Base-by-base conservation (phyloP, 2,888 invertebrate species). In the Lypha dubia region DNA sequence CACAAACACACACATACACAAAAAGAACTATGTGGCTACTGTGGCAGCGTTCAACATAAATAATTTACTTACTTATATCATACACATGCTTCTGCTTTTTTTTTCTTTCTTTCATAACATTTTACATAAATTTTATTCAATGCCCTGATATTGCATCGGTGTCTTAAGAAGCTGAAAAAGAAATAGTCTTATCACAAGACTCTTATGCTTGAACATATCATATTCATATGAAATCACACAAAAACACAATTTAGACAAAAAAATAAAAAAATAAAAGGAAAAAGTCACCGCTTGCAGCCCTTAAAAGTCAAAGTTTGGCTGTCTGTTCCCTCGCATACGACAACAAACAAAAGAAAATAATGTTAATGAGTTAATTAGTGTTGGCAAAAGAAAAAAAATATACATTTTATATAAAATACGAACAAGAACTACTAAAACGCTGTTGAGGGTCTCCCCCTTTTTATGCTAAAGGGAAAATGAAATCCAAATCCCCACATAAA, bases 291-390 rank as follows among this genome's bases (percentile, higher is more conserved):
- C 60, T 68, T 28, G 74, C 74, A 74, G 74, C 74, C 80, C 74
- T 53, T 80, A 68, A 60, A 60, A 80, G 65, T 80, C 73, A 80
- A 74, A 60, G 65, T 67, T 60, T 60, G 35, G 15, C n/a, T 51
- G 44, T 32, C 32, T 49, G 58, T 49, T 67, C 38, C n/a, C 13
- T 60, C 28, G n/a, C 13, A 13, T 38, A 8, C 49, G 49, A 49
- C 49, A 22, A 35, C 13, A 51, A 51, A 49, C 11, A 60, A 73
- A 79, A 73, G 60, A 71, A 67, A 44, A 22, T 56, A 76, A 9
- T 89, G 89, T 89, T 91, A 91, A 91, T 91, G 91, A 91, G 91
- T 91, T 91, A 91, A 91, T 91, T 91, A 91, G 90, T 88, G 87
- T 86, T 87, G 87, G 88, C 88, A 88, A 86, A 88, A 88, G 87